Evolutionary conservation across 2,888 invertebrate species (phyloP).

Genomic region (Parascotia fuliginaria): DNA sequence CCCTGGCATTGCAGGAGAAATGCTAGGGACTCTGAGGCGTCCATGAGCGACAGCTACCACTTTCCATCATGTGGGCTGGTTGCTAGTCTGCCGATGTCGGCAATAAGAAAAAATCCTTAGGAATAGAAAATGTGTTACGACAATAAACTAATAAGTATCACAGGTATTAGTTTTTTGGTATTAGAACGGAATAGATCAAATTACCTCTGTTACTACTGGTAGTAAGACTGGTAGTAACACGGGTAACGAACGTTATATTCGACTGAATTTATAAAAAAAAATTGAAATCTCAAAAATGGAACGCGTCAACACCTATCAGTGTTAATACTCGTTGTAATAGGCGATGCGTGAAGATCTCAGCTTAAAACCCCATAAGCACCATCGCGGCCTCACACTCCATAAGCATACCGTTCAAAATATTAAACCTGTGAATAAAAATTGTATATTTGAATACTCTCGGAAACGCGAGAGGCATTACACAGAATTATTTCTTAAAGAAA

Average conservation of each 20-base stretch:
- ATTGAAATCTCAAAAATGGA: conserved; percentile 34
- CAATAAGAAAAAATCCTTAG: no score
- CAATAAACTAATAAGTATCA: no score
- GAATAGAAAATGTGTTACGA: no score
- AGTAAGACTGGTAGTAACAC: no score
- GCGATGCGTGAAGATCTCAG: conserved; percentile 74
- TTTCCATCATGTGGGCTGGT: no score
- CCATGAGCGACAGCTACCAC: no score
- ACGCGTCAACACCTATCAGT: conserved; percentile 65
- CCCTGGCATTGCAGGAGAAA: no score
- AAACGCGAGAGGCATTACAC: conserved; percentile 68
- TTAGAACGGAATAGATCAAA: no score
- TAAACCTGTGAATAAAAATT: conserved; percentile 76
- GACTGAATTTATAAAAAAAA: conserved; percentile 5
- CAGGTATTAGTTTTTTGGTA: no score
- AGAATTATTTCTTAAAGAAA: conserved; percentile 80
- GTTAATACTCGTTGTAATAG: conserved; percentile 58
- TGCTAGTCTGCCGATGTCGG: no score
- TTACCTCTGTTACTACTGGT: no score
- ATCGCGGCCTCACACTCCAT: conserved; percentile 47
- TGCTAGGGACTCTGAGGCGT: no score
- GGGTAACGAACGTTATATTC: not conserved
- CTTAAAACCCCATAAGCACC: conserved; percentile 66
- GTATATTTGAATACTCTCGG: conserved; percentile 78
- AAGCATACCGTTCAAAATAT: conserved; percentile 68